phyloP scores from a whole-genome alignment of 2,888 invertebrate species.

The Alsophila aescularia region DNA sequence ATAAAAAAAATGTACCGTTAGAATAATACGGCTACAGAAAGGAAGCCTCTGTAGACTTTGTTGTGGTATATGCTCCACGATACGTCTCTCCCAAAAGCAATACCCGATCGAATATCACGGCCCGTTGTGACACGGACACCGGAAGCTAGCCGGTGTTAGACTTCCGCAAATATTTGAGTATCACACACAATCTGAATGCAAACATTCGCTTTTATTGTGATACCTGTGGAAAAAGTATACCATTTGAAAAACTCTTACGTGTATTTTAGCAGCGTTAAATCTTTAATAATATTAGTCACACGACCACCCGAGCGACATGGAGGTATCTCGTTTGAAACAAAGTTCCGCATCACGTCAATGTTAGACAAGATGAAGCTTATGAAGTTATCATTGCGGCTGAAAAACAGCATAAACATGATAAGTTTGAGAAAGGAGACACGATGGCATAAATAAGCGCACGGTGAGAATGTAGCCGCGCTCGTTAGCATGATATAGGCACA shows the following conservation, averaged over 20 bases:
- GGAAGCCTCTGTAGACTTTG: constrained; percentile 20
- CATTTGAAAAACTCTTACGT: constrained; percentile 14
- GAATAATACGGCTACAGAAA: constrained; percentile 24
- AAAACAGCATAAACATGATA: constrained; percentile 12
- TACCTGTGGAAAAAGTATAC: constrained; percentile 17
- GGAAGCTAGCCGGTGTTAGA: constrained; percentile 52
- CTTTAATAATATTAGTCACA: not conserved
- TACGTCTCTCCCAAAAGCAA: constrained; percentile 37
- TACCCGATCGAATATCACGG: constrained; percentile 44
- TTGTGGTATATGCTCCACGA: constrained; percentile 17
- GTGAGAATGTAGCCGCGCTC: constrained; percentile 38
- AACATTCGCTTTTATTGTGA: constrained; percentile 34
- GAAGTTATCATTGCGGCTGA: not conserved
- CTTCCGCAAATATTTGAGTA: constrained; percentile 59
- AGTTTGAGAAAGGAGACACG: constrained; percentile 4
- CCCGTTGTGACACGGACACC: constrained; percentile 44
- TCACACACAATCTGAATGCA: constrained; percentile 47
- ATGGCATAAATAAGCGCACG: constrained; percentile 21
- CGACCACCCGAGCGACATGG: not conserved
- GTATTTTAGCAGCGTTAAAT: not conserved
- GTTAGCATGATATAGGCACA: constrained; percentile 47
- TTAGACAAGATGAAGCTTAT: not conserved
- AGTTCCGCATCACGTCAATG: not conserved
- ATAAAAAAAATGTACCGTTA: constrained; percentile 34
- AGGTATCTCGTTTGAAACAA: not conserved